Evolutionary conservation across 2,113 vertebrate species (phyloP).

Genomic region (Crotalus horridus): DNA sequence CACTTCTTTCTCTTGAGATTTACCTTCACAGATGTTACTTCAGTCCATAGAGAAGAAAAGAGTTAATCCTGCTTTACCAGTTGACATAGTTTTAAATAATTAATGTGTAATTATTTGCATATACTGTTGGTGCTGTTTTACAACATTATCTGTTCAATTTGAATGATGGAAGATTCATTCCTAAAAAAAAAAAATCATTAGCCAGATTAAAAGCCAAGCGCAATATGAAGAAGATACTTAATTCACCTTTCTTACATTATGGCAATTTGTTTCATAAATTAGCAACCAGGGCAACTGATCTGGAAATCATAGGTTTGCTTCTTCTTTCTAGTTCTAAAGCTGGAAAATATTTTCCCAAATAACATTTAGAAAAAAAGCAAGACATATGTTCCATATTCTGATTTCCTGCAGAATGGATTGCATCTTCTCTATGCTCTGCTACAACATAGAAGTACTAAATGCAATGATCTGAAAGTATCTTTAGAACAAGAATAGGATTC

Average conservation of each 20-base stretch:
- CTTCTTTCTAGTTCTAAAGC: neutral
- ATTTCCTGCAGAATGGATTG: neutral
- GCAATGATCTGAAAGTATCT: neutral
- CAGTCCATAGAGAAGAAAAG: neutral
- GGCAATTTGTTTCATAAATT: neutral
- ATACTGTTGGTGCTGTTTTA: neutral
- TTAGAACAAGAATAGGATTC: neutral
- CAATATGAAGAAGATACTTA: neutral
- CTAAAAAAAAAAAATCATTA: neutral
- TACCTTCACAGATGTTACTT: neutral
- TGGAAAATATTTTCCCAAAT: neutral
- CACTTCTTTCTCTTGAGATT: conserved; percentile 1
- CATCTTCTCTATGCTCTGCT: neutral
- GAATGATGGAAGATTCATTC: neutral
- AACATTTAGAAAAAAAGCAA: neutral
- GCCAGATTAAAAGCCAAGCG: neutral
- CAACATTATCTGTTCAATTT: neutral
- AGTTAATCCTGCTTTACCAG: neutral
- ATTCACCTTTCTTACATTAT: neutral
- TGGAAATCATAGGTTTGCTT: neutral
- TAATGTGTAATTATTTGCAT: neutral
- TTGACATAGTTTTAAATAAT: neutral
- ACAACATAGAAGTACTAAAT: neutral
- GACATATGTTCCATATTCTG: neutral
- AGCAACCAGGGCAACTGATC: neutral